phyloP scores from a whole-genome alignment of 2,888 invertebrate genomes.

The Drosophila barbarae region DNA sequence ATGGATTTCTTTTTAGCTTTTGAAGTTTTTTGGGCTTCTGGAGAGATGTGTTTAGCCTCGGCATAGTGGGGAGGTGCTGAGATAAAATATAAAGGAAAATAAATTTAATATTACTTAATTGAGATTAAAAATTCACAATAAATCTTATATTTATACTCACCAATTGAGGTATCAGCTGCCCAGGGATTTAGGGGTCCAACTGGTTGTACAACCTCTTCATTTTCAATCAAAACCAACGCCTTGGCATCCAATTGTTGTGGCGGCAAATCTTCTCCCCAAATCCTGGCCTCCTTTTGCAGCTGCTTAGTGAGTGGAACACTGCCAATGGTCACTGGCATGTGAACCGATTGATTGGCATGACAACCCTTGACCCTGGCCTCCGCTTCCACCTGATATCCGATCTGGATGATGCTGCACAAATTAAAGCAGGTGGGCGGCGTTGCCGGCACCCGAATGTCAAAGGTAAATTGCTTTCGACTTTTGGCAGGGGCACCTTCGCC shows the following conservation, averaged over 20 bases:
- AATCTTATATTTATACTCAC: constrained; percentile 38
- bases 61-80: constrained; percentile 77
- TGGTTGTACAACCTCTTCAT: not conserved
- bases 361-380: constrained; percentile 67
- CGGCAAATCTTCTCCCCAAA: constrained; percentile 29
- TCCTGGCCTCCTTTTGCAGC: constrained; percentile 40
- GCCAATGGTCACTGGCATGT: constrained; percentile 77
- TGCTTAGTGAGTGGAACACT: constrained; percentile 68
- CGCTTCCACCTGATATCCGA: constrained; percentile 74
- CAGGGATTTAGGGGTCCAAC: constrained; percentile 50
- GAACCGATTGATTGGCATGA: constrained; percentile 62
- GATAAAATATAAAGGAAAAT: not conserved
- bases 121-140: too few species aligned
- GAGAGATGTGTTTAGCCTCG: constrained; percentile 70
- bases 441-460: constrained; percentile 71
- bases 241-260: constrained; percentile 54
- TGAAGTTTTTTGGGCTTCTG: not conserved
- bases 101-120: too few species aligned
- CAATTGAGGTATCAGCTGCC: constrained; percentile 53
- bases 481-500: constrained; percentile 58
- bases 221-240: constrained; percentile 47
- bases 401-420: constrained; percentile 73
- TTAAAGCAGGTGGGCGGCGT: constrained; percentile 76
- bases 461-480: constrained; percentile 63
- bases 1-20: constrained; percentile 39